phyloP scores from a whole-genome alignment of 2,888 invertebrate genomes.

The Deilephila porcellus region DNA sequence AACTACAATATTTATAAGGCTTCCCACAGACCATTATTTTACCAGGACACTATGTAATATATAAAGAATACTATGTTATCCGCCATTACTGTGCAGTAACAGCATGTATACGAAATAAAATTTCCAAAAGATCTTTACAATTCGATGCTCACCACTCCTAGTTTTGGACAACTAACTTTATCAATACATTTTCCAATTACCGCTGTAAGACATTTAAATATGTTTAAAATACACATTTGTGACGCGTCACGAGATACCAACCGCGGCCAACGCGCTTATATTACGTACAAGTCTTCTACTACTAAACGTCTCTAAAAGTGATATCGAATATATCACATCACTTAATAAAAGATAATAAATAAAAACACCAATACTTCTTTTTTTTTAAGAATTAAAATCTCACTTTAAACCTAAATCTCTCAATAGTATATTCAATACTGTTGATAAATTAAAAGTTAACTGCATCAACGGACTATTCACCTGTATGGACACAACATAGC shows the following conservation, averaged over 20 bases:
- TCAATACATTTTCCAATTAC: slow-evolving; percentile 1
- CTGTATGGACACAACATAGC: no score
- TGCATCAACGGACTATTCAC: no score
- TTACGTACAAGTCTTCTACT: neutral
- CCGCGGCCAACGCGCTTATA: neutral
- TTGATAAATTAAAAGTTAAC: neutral
- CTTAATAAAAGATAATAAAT: neutral
- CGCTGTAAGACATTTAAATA: neutral
- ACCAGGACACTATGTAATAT: no score
- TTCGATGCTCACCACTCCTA: slow-evolving; percentile 4
- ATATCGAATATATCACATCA: neutral
- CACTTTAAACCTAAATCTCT: neutral
- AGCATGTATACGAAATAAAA: neutral
- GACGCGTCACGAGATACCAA: slow-evolving; percentile 10
- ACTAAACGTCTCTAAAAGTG: neutral
- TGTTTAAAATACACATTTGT: neutral
- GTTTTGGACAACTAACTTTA: slow-evolving; percentile 6
- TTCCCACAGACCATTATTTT: neutral
- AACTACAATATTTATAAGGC: slow-evolving; percentile 2
- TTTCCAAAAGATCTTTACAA: neutral
- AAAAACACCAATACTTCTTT: neutral
- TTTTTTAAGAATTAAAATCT: neutral
- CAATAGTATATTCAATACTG: neutral
- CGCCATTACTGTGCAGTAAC: slow-evolving; percentile 8
- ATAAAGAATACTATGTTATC: no score